These are phyloP conservation scores for Ptychoptera albimana DNA, from an alignment of 2,888 invertebrate genomes.

Conservation along the genomic window DNA sequence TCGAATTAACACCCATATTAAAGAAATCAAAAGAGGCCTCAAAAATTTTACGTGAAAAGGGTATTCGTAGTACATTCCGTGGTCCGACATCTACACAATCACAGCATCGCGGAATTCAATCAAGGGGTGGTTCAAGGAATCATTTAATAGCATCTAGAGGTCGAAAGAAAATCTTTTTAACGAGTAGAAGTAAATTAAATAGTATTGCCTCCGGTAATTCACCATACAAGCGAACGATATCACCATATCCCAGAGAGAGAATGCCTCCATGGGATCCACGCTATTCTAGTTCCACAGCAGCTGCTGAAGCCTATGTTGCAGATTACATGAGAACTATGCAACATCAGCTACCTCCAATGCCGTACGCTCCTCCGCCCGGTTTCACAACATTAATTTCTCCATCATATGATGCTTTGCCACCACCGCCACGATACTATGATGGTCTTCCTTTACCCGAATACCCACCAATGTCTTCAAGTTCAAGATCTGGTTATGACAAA, in stretches of 20 bases:
- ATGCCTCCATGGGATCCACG: slow-evolving; percentile 46
- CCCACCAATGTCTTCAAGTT: slow-evolving; percentile 32
- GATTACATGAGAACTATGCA: slow-evolving; percentile 84
- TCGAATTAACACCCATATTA: slow-evolving; percentile 77
- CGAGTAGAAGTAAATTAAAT: slow-evolving; percentile 44
- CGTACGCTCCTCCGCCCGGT: slow-evolving; percentile 57
- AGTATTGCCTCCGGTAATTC: slow-evolving; percentile 12
- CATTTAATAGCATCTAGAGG: slow-evolving; percentile 13
- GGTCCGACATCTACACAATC: slow-evolving; percentile 31
- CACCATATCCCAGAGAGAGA: slow-evolving; percentile 40
- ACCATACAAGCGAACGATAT: slow-evolving; percentile 33
- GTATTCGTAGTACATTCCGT: slow-evolving; percentile 30
- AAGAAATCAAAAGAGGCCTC: slow-evolving; percentile 73
- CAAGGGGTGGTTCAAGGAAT: slow-evolving; percentile 2
- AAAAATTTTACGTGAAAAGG: slow-evolving; percentile 38
- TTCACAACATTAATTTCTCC: slow-evolving; percentile 40
- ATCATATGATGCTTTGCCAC: slow-evolving; percentile 49
- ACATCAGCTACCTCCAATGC: slow-evolving; percentile 69
- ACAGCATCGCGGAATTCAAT: slow-evolving; percentile 32
- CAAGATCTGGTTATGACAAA: slow-evolving; percentile 20
- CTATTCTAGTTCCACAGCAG: slow-evolving; percentile 42
- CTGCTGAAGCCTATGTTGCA: slow-evolving; percentile 74
- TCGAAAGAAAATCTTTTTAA: slow-evolving; percentile 46
- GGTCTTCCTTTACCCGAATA: slow-evolving; percentile 63
- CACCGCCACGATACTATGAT: slow-evolving; percentile 73